Evolutionary conservation across 2,888 invertebrate genomes (phyloP).

Genomic region (Oxystoma pomonae): DNA sequence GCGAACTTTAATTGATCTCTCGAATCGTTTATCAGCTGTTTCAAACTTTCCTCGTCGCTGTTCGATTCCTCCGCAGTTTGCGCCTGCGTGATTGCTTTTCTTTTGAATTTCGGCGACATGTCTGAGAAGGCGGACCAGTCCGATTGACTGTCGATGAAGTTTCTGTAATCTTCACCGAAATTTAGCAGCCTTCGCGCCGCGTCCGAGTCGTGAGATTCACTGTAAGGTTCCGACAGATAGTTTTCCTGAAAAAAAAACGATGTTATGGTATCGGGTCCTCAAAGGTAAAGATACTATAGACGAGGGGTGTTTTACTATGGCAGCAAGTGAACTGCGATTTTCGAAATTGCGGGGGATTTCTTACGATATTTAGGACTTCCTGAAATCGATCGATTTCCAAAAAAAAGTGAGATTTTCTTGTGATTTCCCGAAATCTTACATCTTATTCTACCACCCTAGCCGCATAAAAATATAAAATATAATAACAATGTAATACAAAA

Average conservation of each 20-base stretch:
- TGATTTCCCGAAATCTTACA: not conserved
- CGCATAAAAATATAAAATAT: too few relatives aligned
- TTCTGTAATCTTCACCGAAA: conserved; percentile 88
- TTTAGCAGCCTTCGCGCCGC: conserved; percentile 77
- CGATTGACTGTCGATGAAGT: conserved; percentile 84
- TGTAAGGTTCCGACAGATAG: conserved; percentile 87
- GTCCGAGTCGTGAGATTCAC: conserved; percentile 82
- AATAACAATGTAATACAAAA: too few relatives aligned
- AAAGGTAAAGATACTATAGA: too few relatives aligned
- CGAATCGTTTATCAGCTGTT: conserved; percentile 42
- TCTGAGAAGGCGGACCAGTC: conserved; percentile 71
- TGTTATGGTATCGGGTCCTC: too few relatives aligned
- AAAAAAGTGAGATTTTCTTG: not conserved
- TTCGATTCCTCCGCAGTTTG: conserved; percentile 35
- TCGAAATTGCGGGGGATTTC: too few relatives aligned
- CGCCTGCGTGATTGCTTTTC: conserved; percentile 28
- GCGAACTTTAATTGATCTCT: conserved; percentile 41
- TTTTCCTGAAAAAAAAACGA: conserved; percentile 63
- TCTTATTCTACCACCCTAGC: too few relatives aligned
- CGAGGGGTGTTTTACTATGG: too few relatives aligned
- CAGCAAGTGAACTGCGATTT: too few relatives aligned
- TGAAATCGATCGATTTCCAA: too few relatives aligned
- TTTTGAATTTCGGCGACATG: conserved; percentile 47
- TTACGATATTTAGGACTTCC: too few relatives aligned
- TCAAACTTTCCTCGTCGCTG: conserved; percentile 43